Conservation (phyloP, 1,140 invertebrate species). For the Colletes gigas region DNA sequence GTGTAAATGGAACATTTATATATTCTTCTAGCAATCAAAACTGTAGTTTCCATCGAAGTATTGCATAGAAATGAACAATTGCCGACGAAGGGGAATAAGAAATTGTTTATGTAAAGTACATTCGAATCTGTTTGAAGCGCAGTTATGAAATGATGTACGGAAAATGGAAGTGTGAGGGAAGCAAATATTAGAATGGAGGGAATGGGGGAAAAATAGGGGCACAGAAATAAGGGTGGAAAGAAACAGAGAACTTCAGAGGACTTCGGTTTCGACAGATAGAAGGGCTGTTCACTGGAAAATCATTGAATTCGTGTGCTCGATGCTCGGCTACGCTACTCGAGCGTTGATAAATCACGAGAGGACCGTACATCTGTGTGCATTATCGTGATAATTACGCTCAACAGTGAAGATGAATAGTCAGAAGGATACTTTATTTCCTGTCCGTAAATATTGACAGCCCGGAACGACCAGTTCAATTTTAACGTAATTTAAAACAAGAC, state of each 20-base stretch:
- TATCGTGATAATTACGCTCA: slow-evolving; percentile 36
- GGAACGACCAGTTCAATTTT: not conserved
- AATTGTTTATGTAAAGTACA: no score
- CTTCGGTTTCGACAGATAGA: slow-evolving; percentile 33
- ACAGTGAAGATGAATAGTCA: slow-evolving; percentile 14
- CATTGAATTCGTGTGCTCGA: slow-evolving; percentile 48
- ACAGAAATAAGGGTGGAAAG: not conserved
- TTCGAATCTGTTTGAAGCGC: not conserved
- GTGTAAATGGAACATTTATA: no score
- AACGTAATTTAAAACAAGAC: not conserved
- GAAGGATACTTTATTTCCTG: slow-evolving; percentile 22
- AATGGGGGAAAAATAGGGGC: not conserved
- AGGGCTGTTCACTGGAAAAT: slow-evolving; percentile 50
- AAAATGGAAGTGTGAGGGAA: slow-evolving; percentile 1
- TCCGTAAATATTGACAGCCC: slow-evolving; percentile 8
- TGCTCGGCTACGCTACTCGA: slow-evolving; percentile 34
- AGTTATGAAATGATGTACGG: no score
- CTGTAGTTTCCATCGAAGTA: no score
- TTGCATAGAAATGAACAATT: no score
- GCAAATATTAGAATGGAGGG: slow-evolving; percentile 11
- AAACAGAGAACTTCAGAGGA: slow-evolving; percentile 17
- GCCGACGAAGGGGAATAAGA: no score
- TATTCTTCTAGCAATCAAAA: no score
- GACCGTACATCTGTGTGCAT: slow-evolving; percentile 20
- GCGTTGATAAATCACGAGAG: slow-evolving; percentile 38